Evolutionary conservation across 2,797 vertebrate species (phyloP).

Genomic region (Muscicapa comitata): DNA sequence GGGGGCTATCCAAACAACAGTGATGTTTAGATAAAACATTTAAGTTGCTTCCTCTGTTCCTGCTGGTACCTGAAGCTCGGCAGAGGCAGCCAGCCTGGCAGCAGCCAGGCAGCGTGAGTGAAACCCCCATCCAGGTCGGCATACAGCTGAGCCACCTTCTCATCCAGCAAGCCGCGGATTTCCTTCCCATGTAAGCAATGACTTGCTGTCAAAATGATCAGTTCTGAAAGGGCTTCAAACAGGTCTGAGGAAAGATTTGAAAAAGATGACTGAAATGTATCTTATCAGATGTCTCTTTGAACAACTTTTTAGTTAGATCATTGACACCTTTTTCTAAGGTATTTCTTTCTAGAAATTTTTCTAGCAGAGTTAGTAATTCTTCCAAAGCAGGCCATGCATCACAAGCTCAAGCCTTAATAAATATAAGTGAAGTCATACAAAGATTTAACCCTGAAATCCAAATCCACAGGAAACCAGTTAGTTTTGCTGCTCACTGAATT

Average conservation of each 20-base stretch:
- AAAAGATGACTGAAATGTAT: background rate
- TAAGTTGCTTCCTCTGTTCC: background rate
- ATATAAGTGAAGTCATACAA: background rate
- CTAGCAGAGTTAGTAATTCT: background rate
- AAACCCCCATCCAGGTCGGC: slow-evolving; percentile 96
- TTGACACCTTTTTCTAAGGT: background rate
- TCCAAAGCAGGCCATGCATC: background rate
- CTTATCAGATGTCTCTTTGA: background rate
- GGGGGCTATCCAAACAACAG: background rate
- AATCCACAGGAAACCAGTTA: background rate
- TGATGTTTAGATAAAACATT: background rate
- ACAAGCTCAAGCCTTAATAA: background rate
- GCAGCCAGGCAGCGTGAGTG: slow-evolving; percentile 92
- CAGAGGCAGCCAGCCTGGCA: slow-evolving; percentile 93
- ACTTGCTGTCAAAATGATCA: slow-evolving; percentile 97
- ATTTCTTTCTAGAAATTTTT: background rate
- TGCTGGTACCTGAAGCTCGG: slow-evolving; percentile 92
- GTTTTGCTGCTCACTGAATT: background rate
- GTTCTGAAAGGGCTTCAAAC: slow-evolving; percentile 92
- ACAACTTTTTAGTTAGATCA: background rate
- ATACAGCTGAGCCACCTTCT: slow-evolving; percentile 92
- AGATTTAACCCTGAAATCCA: background rate
- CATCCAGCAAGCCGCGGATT: slow-evolving; percentile 86
- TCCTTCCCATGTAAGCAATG: slow-evolving; percentile 94
- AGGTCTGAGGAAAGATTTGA: slow-evolving; percentile 78